Conservation (phyloP, 2,113 vertebrate species). For the Okapia johnstoni region DNA sequence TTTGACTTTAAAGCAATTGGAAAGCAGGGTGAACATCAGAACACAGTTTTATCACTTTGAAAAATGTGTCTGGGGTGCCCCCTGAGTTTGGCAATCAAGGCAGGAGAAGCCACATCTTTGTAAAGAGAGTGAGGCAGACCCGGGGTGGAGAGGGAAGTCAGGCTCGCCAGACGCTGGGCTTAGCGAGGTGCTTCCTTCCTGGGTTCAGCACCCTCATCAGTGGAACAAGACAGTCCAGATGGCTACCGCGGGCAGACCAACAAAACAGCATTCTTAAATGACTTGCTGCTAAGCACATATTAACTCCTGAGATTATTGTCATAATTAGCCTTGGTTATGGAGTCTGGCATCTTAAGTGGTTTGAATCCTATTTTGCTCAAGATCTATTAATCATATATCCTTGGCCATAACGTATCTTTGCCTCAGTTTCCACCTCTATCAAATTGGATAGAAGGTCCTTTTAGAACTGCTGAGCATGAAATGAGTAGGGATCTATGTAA, state of each 20-base stretch:
- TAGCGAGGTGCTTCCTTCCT: neutral
- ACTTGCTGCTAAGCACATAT: neutral
- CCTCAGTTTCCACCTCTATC: constrained; percentile 11
- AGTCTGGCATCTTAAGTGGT: neutral
- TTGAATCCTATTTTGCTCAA: neutral
- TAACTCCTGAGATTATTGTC: neutral
- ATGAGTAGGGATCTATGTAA: neutral
- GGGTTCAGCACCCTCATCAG: neutral
- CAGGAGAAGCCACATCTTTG: neutral
- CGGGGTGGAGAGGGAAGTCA: rapidly evolving
- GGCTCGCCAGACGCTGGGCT: neutral
- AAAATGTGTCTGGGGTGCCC: neutral
- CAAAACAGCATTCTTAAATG: neutral
- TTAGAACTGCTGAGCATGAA: neutral
- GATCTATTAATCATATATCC: neutral
- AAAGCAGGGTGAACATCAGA: constrained; percentile 27
- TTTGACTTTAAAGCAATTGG: constrained; percentile 41
- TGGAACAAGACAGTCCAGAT: neutral
- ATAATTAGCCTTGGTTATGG: neutral
- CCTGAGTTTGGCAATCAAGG: neutral
- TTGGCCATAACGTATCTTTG: neutral
- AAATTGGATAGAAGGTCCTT: neutral
- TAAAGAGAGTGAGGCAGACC: neutral
- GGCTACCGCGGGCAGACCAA: neutral
- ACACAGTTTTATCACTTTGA: neutral